Conservation (phyloP, 2,113 vertebrate species). For the Anser cygnoides region DNA sequence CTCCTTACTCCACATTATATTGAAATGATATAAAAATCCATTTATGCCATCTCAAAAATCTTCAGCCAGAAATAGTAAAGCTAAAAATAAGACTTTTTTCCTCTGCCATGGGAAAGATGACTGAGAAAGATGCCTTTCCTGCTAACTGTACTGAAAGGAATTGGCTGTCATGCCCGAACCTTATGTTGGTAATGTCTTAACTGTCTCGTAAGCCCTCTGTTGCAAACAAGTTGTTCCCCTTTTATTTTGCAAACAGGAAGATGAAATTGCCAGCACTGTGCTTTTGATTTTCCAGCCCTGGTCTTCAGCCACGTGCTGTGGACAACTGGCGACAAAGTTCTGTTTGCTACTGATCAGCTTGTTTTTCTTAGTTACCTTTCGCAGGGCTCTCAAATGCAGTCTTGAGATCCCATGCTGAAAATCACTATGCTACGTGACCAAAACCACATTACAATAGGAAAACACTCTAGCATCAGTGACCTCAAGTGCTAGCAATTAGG, state of each 20-base stretch:
- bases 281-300: background rate
- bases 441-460: background rate
- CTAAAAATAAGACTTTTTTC: background rate
- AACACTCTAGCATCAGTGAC: background rate
- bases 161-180: background rate
- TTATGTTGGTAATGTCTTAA: background rate
- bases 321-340: background rate
- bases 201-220: background rate
- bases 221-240: background rate
- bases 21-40: background rate
- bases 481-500: background rate
- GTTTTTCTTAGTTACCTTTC: background rate
- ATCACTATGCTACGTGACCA: background rate
- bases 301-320: background rate
- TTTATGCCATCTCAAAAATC: background rate
- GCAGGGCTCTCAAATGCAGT: background rate
- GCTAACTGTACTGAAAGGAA: background rate
- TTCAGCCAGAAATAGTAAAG: background rate
- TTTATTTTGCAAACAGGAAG: background rate
- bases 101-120: background rate
- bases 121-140: background rate
- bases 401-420: background rate
- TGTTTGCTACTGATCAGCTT: background rate
- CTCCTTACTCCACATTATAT: accelerated
- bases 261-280: background rate